Percentiles rank a stretch among this genome's conserved stretches.
Evolutionary conservation across 2,797 vertebrate species (phyloP).

Genomic region (Lepilemur ruficaudatus): DNA sequence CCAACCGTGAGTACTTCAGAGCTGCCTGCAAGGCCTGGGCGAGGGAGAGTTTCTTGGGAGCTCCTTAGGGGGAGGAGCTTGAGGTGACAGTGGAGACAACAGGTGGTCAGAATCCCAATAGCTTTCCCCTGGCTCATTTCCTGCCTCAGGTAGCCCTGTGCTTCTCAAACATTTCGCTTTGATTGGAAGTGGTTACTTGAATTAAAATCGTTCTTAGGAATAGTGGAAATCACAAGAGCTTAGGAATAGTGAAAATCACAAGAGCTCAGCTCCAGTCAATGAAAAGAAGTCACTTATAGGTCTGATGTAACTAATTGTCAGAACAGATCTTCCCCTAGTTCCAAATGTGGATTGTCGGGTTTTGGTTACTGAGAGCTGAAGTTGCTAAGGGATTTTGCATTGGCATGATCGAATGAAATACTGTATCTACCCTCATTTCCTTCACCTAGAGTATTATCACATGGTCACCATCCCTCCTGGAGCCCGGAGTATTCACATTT

Average conservation of each 20-base stretch:
- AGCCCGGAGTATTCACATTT: conserved; percentile 89
- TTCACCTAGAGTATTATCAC: conserved; percentile 88
- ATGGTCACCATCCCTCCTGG: conserved; percentile 90
- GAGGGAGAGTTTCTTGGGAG: fast-evolving
- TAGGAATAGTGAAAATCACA: not conserved
- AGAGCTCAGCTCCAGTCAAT: not conserved
- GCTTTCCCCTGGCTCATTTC: not conserved
- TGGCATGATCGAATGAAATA: not conserved
- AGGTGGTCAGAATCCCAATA: not conserved
- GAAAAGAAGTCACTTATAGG: not conserved
- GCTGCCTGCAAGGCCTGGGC: fast-evolving
- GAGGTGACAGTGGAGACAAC: no score
- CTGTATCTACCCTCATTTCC: not conserved
- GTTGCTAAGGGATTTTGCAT: not conserved
- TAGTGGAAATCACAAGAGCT: not conserved
- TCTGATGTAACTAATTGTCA: not conserved
- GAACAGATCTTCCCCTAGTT: not conserved
- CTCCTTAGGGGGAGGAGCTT: not conserved
- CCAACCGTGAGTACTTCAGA: conserved; percentile 86
- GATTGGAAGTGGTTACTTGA: not conserved
- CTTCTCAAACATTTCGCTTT: not conserved
- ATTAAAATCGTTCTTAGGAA: not conserved
- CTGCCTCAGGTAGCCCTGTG: not conserved
- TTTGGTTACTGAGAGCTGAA: not conserved
- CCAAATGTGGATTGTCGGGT: not conserved